A percentile compares a stretch with the other conserved stretches of the same genome.
Evolutionary conservation across 2,888 invertebrate species (phyloP).

Genomic region (Tromatobia lineatoria): DNA sequence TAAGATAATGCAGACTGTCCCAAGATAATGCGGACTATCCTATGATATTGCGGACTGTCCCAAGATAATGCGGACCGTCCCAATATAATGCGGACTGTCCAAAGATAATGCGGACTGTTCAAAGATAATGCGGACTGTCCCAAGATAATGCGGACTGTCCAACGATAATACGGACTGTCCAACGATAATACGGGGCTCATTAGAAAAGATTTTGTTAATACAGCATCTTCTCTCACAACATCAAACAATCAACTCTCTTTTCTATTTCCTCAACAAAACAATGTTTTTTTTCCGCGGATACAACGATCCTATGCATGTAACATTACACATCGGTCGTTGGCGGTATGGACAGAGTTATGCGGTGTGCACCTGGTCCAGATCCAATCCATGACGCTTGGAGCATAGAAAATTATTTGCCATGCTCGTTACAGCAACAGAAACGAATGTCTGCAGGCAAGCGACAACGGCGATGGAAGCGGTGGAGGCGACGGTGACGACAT

Average conservation of each 20-base stretch:
- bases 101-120: too few species aligned
- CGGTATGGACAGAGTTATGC: slow-evolving; percentile 21
- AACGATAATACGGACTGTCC: too few species aligned
- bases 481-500: slow-evolving; percentile 36
- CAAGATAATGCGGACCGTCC: too few species aligned
- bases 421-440: slow-evolving; percentile 65
- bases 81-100: too few species aligned
- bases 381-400: slow-evolving; percentile 60
- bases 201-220: background rate
- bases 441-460: slow-evolving; percentile 65
- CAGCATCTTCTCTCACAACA: too few species aligned
- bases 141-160: too few species aligned
- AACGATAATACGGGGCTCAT: background rate
- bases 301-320: background rate
- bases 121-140: too few species aligned
- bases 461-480: background rate
- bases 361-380: slow-evolving; percentile 30
- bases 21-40: too few species aligned
- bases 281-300: slow-evolving; percentile 21
- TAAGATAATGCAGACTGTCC: too few species aligned
- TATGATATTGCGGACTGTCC: too few species aligned
- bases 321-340: slow-evolving; percentile 31
- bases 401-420: slow-evolving; percentile 62
- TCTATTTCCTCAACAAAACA: slow-evolving; percentile 3
- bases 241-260: background rate